phyloP scores from a whole-genome alignment of 2,888 invertebrate species.

The Tenthredo mesomela region DNA sequence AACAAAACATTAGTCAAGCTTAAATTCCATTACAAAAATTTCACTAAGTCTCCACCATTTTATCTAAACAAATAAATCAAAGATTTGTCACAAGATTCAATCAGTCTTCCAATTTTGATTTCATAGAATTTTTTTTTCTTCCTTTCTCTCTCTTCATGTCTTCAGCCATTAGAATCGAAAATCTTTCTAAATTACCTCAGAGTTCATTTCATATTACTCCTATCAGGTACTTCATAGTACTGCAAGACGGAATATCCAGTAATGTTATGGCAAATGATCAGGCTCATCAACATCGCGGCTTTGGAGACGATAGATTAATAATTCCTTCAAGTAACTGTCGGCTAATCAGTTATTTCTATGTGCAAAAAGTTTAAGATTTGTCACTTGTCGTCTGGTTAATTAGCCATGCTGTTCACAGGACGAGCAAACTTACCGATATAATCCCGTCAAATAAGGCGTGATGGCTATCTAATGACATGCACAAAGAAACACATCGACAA shows the following conservation, averaged over 20 bases:
- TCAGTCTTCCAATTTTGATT: not conserved
- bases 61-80: not conserved
- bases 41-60: not conserved
- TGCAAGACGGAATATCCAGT: not conserved
- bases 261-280: not conserved
- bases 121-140: not conserved
- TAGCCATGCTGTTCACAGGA: constrained; percentile 32
- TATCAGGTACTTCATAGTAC: not conserved
- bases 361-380: constrained; percentile 33
- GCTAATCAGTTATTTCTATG: constrained; percentile 16
- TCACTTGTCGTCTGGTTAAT: constrained; percentile 43
- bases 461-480: constrained; percentile 41
- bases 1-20: not conserved
- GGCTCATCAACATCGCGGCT: constrained; percentile 33
- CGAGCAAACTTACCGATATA: constrained; percentile 26
- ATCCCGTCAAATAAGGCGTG: constrained; percentile 43
- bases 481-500: constrained; percentile 42
- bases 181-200: no score
- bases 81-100: not conserved
- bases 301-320: constrained; percentile 35
- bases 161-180: not conserved
- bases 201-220: no score
- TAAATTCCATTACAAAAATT: not conserved
- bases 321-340: constrained; percentile 25
- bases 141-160: not conserved